Conservation (phyloP, 2,797 vertebrate genomes). For the Heliangelus exortis region DNA sequence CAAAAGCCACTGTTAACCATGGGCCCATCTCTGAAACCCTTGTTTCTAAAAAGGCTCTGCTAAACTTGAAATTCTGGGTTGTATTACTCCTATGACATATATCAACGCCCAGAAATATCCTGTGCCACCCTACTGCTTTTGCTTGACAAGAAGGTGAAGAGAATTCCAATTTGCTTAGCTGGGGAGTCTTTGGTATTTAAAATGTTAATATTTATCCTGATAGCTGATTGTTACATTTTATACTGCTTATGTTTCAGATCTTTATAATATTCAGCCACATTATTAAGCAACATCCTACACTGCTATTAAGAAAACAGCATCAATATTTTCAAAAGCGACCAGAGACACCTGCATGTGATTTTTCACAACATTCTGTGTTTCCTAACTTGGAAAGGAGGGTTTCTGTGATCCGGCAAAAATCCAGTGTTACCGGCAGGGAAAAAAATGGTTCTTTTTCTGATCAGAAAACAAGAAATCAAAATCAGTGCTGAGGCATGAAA, state of each 20-base stretch:
- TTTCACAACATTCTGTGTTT: neutral
- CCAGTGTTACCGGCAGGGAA: neutral
- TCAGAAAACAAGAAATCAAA: neutral
- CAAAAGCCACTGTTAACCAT: neutral
- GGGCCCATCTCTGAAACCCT: neutral
- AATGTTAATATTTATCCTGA: neutral
- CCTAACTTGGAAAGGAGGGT: neutral
- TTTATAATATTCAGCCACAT: neutral
- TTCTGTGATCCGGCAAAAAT: neutral
- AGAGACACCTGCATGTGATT: neutral
- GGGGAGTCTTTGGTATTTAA: neutral
- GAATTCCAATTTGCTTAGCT: neutral
- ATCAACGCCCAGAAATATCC: neutral
- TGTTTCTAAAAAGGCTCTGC: neutral
- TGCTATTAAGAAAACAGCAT: neutral
- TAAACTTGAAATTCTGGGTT: neutral
- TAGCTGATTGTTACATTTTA: neutral
- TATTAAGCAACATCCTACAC: neutral
- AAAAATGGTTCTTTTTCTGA: neutral
- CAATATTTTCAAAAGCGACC: neutral
- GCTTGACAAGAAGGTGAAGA: neutral
- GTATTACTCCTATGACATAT: neutral
- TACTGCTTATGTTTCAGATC: neutral
- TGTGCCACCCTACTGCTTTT: neutral
- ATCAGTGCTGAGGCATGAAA: neutral